Evolutionary conservation across 2,797 vertebrate genomes (phyloP).

Genomic region (Poliocrania exsul): DNA sequence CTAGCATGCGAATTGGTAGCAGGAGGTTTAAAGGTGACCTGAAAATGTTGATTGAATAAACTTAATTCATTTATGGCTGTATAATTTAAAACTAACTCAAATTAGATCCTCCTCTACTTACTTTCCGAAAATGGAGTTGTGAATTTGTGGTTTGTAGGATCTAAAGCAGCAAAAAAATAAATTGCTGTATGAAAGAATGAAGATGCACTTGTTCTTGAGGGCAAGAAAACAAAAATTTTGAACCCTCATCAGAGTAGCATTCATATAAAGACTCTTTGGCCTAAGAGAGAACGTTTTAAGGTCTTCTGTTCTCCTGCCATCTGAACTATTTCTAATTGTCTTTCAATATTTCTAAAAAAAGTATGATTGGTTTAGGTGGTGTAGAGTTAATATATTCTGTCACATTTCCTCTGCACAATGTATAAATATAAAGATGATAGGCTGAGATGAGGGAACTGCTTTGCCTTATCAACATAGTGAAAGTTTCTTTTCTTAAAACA

Average conservation of each 20-base stretch:
- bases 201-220: not conserved
- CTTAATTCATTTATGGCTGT: conserved; percentile 25
- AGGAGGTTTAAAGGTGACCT: conserved; percentile 48
- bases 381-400: not conserved
- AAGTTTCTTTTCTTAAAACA: not conserved
- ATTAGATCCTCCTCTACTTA: conserved; percentile 37
- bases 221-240: not conserved
- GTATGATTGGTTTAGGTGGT: not conserved
- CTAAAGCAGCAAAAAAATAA: not conserved
- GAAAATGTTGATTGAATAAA: conserved; percentile 39
- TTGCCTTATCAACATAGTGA: rapidly evolving
- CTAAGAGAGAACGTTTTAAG: not conserved
- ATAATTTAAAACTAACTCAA: conserved; percentile 25
- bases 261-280: not conserved
- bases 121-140: not conserved
- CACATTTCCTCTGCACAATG: not conserved
- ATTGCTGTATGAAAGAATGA: not conserved
- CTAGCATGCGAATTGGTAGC: not conserved
- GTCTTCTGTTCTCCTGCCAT: not conserved
- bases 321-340: not conserved
- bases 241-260: not conserved
- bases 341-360: not conserved
- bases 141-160: not conserved
- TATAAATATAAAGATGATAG: not conserved
- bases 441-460: not conserved